phyloP scores from a whole-genome alignment of 2,113 vertebrate species.

The Bucco capensis region DNA sequence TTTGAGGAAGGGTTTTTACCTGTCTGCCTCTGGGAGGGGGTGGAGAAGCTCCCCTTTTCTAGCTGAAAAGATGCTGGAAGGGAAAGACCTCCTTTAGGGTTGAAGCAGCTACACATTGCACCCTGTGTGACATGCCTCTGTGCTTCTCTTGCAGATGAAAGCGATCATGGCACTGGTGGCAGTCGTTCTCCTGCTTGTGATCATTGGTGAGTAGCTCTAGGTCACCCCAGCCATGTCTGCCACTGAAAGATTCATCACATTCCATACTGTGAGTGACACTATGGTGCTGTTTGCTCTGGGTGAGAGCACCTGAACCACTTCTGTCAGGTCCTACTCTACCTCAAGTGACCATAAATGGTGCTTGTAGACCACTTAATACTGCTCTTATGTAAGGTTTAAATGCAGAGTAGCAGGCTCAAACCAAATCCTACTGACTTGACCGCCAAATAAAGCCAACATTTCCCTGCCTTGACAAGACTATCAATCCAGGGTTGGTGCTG shows the following conservation, averaged over 20 bases:
- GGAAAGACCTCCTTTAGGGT: not conserved
- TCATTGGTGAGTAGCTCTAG: constrained; percentile 85
- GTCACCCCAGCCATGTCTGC: not conserved
- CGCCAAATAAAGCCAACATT: not conserved
- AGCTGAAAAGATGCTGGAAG: not conserved
- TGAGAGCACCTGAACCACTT: not conserved
- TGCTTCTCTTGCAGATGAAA: constrained; percentile 85
- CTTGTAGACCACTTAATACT: not conserved
- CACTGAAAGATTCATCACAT: accelerated
- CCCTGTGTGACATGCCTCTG: not conserved
- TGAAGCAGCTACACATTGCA: accelerated
- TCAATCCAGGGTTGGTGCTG: not conserved
- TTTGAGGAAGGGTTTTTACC: not conserved
- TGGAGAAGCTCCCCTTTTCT: not conserved
- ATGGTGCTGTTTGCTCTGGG: not conserved
- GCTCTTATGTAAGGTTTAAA: not conserved
- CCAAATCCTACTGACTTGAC: not conserved
- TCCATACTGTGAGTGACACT: accelerated
- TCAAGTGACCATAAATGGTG: accelerated
- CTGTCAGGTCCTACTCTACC: accelerated
- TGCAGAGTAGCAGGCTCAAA: not conserved
- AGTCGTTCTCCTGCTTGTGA: constrained; percentile 85
- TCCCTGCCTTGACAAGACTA: not conserved
- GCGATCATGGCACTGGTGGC: constrained; percentile 86
- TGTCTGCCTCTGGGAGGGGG: not conserved